phyloP scores from a whole-genome alignment of 2,888 invertebrate species.

The Lordiphosa andalusiaca region DNA sequence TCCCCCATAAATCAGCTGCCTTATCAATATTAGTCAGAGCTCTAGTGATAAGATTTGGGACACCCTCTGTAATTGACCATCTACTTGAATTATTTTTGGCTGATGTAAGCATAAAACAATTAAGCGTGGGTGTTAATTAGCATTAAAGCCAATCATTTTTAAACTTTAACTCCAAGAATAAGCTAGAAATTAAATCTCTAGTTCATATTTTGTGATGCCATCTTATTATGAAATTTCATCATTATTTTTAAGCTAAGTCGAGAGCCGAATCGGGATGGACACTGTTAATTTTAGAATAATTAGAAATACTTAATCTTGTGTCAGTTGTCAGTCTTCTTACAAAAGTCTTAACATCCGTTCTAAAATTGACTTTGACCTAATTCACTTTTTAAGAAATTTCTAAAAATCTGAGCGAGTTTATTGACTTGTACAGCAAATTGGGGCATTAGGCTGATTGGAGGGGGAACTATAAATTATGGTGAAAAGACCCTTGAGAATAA shows the following conservation, averaged over 20 bases:
- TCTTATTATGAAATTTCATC: constrained; percentile 28
- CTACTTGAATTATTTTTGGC: constrained; percentile 17
- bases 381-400: constrained; percentile 43
- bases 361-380: constrained; percentile 54
- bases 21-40: constrained; percentile 47
- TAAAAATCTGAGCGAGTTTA: constrained; percentile 39
- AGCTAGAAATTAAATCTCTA: too few species aligned
- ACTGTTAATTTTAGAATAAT: too few species aligned
- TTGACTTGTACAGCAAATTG: constrained; percentile 38
- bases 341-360: constrained; percentile 37
- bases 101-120: constrained; percentile 62
- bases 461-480: constrained; percentile 7
- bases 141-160: too few species aligned
- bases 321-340: too few species aligned
- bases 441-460: not conserved
- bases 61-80: too few species aligned
- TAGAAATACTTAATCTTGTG: too few species aligned
- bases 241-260: too few species aligned
- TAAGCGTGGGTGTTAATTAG: constrained; percentile 34
- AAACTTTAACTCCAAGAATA: too few species aligned
- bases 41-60: constrained; percentile 24
- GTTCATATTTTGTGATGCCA: constrained; percentile 11
- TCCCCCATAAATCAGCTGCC: constrained; percentile 10
- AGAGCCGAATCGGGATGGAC: too few species aligned
- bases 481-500: not conserved